phyloP scores from a whole-genome alignment of 2,888 invertebrate genomes.

The Nymphalis c-album region DNA sequence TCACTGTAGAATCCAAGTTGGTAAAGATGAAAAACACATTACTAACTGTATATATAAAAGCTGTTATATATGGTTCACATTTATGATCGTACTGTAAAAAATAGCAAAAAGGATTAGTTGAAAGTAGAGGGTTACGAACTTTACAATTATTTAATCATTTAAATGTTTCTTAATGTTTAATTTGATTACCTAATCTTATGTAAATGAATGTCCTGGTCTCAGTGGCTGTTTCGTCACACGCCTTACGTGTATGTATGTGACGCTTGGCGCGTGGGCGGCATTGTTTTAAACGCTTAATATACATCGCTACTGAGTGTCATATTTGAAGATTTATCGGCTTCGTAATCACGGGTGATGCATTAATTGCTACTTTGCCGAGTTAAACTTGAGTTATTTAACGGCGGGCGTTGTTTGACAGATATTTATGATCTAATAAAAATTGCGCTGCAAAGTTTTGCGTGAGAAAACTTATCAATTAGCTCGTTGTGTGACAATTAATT shows the following conservation, averaged over 20 bases:
- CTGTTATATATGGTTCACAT: neutral
- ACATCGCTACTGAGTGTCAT: constrained; percentile 35
- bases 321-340: constrained; percentile 31
- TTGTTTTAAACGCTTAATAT: constrained; percentile 39
- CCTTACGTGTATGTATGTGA: constrained; percentile 41
- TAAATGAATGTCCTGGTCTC: constrained; percentile 36
- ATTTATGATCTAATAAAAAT: constrained; percentile 5
- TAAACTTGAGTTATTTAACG: constrained; percentile 12
- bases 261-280: constrained; percentile 37
- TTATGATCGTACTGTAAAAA: no score
- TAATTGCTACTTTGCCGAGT: constrained; percentile 15
- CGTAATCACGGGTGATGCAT: constrained; percentile 21
- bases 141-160: constrained; percentile 21
- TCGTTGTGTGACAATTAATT: neutral
- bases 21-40: no score
- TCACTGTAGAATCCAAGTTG: no score
- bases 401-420: neutral
- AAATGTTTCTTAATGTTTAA: constrained; percentile 20
- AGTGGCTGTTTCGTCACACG: constrained; percentile 27
- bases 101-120: neutral
- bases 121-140: constrained; percentile 19
- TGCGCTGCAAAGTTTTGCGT: constrained; percentile 1
- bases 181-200: constrained; percentile 36
- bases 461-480: neutral
- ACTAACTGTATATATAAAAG: no score